Base-by-base conservation (phyloP, 2,113 vertebrate species). In the Chauna torquata region DNA sequence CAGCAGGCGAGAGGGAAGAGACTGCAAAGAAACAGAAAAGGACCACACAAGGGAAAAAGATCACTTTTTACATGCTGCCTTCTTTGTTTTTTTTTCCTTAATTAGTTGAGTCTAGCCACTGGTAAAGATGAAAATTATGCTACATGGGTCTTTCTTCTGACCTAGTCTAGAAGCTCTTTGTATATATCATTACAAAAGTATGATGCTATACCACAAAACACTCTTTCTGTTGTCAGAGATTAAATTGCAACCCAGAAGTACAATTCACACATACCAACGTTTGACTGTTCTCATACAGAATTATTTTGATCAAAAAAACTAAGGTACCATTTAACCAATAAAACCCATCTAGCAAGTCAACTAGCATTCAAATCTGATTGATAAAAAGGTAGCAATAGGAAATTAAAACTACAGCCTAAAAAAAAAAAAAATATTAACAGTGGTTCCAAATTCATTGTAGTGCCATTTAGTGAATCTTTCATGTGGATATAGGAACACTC, bases 341-440 rank as follows among this genome's bases (percentile, higher is more conserved):
- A 88, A 93, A 59, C 2, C 8, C 19, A 25, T 44, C 36, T 30
- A 47, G 7, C 32, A 52, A 55, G 8, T 58, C 23, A 85, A 65
- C 32, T 59, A 64, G 7, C 28, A 61, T 52, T 59, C 64, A 81
- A 79, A 72, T 3, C 9, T 61, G 58, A 25, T 22, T 36, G 16
- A 72, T 64, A 65, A 70, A 83, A 85, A 38, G 3, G 2, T 69
- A 17, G 17, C 16, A 24, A 69, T 8, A 52, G 17, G 22, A 92
- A 84, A 85, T 42, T 19, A 81, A 86, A 92, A 36, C 9, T 30
- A 18, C 8, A 4, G 7, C 24, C 20, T 50, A 50, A 13, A 50
- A 50, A 57, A 74, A 74, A 54, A 6, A 1, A 1, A 3, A 1
- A 18, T 8, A 38, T 64, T 54, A 28, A 34, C 0, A 0, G 3